A percentile compares a stretch with the other conserved stretches of the same genome.
Evolutionary conservation across 1,140 invertebrate species (phyloP).

Genomic region (Trissolcus basalis): DNA sequence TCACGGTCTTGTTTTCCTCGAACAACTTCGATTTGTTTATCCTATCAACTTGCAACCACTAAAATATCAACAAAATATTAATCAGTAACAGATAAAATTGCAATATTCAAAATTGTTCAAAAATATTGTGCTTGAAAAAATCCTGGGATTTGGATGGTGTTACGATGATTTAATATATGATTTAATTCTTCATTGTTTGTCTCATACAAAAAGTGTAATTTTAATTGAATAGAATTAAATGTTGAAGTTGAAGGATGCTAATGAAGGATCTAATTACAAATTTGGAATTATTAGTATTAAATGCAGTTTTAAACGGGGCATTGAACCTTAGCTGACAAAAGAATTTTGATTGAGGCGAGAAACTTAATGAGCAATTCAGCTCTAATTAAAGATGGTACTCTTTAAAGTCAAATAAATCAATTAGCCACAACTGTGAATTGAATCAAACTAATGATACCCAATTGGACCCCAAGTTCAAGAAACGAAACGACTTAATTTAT

Average conservation of each 20-base stretch:
- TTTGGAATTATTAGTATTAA: not conserved
- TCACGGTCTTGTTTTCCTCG: slow-evolving; percentile 90
- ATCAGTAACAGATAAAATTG: not conserved
- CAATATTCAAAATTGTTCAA: too few species aligned
- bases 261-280: too few species aligned
- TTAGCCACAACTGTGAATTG: slow-evolving; percentile 36
- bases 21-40: slow-evolving; percentile 90
- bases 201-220: too few species aligned
- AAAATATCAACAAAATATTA: slow-evolving; percentile 57
- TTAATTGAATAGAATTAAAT: not conserved
- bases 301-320: slow-evolving; percentile 11
- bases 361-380: slow-evolving; percentile 39
- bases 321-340: slow-evolving; percentile 32
- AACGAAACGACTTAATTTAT: slow-evolving; percentile 30
- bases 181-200: too few species aligned
- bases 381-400: slow-evolving; percentile 40
- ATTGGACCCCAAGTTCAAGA: slow-evolving; percentile 28
- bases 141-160: too few species aligned
- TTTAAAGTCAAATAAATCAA: slow-evolving; percentile 51
- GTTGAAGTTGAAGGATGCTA: too few species aligned
- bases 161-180: too few species aligned
- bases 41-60: slow-evolving; percentile 96
- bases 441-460: slow-evolving; percentile 51
- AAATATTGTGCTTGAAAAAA: too few species aligned
- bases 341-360: slow-evolving; percentile 31